A percentile compares a stretch with the other conserved stretches of the same genome.
Evolutionary conservation across 2,113 vertebrate species (phyloP).

Genomic region (Falco punctatus): DNA sequence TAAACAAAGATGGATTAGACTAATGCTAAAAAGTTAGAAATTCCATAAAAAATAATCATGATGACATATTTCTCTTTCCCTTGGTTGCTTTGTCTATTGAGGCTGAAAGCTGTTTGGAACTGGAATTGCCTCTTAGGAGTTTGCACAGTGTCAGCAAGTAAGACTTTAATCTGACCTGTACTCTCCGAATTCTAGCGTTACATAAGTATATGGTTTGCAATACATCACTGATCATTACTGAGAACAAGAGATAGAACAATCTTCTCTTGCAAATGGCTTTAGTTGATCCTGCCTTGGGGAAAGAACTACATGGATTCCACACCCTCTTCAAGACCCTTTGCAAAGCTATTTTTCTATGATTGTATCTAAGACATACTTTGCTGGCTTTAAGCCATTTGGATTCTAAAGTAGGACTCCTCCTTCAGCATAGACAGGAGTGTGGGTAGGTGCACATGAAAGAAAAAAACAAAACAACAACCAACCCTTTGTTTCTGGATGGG

Average conservation of each 20-base stretch:
- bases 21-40: neutral
- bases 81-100: neutral
- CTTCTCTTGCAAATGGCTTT: constrained; percentile 22
- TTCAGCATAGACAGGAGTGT: neutral
- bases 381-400: neutral
- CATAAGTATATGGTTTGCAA: neutral
- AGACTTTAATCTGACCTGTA: neutral
- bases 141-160: neutral
- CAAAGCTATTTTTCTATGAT: neutral
- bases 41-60: neutral
- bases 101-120: neutral
- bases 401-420: neutral
- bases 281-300: constrained; percentile 30
- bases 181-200: neutral
- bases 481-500: neutral
- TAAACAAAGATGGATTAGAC: neutral
- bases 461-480: neutral
- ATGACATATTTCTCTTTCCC: neutral
- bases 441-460: neutral
- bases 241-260: neutral
- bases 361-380: neutral
- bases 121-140: neutral
- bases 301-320: neutral
- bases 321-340: neutral
- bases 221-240: constrained; percentile 4